These are phyloP conservation scores for Drosophila watanabei DNA, from an alignment of 1,140 invertebrate species.

Conservation along the genomic window DNA sequence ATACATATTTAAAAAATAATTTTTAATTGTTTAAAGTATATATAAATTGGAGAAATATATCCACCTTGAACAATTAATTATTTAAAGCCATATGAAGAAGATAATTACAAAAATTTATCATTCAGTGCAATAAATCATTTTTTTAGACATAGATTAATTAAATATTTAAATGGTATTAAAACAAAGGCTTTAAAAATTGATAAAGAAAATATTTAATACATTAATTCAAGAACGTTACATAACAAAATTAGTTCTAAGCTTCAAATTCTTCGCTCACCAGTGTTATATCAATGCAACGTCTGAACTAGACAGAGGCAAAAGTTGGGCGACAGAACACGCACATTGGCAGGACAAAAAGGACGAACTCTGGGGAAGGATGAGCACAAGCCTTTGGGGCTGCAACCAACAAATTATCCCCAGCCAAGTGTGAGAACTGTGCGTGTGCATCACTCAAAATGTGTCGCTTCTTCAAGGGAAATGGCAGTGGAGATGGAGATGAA, in stretches of 20 bases:
- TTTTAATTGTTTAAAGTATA: no score
- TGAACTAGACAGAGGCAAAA: slow-evolving; percentile 13
- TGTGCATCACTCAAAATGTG: slow-evolving; percentile 80
- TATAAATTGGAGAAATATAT: no score
- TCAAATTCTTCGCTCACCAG: neutral
- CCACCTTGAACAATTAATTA: no score
- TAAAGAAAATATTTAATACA: neutral
- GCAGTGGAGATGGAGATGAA: slow-evolving; percentile 46
- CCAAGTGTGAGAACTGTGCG: slow-evolving; percentile 65
- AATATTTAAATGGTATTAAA: no score
- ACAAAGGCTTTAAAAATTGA: no score
- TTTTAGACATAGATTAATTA: no score
- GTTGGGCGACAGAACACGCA: slow-evolving; percentile 28
- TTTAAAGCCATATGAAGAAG: no score
- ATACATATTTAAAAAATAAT: no score
- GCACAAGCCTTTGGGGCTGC: slow-evolving; percentile 41
- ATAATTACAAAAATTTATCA: no score
- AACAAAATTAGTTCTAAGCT: neutral
- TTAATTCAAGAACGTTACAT: neutral
- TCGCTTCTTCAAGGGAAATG: slow-evolving; percentile 37
- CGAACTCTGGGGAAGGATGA: slow-evolving; percentile 29
- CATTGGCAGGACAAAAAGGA: slow-evolving; percentile 43
- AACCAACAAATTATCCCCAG: slow-evolving; percentile 77
- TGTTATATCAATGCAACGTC: slow-evolving; percentile 39
- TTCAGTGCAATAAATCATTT: no score